Conservation (phyloP, 2,113 vertebrate genomes). For the human (Homo sapiens) region DNA sequence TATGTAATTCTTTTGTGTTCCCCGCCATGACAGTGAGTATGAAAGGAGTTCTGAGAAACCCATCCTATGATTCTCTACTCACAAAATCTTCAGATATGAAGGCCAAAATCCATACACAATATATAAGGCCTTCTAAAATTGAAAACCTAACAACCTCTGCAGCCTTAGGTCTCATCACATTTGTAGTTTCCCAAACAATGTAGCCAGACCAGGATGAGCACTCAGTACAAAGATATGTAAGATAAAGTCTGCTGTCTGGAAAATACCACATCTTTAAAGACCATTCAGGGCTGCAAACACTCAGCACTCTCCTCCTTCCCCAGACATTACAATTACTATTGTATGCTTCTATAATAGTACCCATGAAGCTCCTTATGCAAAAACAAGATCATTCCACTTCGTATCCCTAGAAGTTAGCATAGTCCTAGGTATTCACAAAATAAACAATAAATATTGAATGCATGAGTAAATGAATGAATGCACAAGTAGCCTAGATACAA, state of each 20-base stretch:
- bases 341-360: background rate
- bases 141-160: background rate
- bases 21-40: background rate
- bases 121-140: background rate
- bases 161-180: background rate
- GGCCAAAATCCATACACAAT: background rate
- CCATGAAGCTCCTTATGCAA: background rate
- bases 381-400: background rate
- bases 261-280: background rate
- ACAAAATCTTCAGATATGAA: background rate
- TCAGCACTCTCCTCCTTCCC: background rate
- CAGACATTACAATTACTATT: constrained; percentile 3
- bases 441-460: background rate
- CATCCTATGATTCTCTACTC: background rate
- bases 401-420: background rate
- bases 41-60: background rate
- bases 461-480: background rate
- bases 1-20: background rate
- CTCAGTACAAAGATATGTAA: background rate
- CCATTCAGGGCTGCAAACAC: background rate
- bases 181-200: background rate
- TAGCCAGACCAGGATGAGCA: background rate
- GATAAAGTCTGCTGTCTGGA: background rate
- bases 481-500: background rate
- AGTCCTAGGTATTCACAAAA: background rate